Percentiles rank a stretch among this genome's conserved stretches.
These are phyloP conservation scores for Arizona elegans DNA, from an alignment of 2,113 vertebrate species.

Conservation along the genomic window DNA sequence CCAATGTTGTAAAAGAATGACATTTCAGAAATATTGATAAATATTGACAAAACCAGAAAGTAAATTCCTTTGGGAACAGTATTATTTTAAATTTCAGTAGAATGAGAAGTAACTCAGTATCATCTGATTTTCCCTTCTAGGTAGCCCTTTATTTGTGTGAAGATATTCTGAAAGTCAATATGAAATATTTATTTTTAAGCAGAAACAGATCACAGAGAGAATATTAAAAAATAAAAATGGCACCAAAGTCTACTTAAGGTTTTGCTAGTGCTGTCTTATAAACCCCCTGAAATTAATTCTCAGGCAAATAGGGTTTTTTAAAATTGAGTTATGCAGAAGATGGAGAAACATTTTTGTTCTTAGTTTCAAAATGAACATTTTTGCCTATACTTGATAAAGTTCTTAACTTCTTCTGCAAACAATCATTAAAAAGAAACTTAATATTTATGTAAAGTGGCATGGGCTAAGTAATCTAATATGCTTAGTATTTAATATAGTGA, in stretches of 20 bases:
- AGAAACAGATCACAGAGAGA: neutral
- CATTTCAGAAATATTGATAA: neutral
- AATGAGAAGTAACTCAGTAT: neutral
- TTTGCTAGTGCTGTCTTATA: slow-evolving; percentile 5
- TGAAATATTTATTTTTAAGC: neutral
- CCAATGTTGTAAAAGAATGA: neutral
- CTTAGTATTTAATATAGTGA: slow-evolving; percentile 23
- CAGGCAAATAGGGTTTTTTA: neutral
- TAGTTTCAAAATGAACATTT: slow-evolving; percentile 9
- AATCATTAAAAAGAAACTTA: slow-evolving; percentile 6
- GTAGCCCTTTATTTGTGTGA: neutral
- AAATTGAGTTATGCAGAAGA: neutral
- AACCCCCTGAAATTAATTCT: neutral
- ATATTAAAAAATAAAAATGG: neutral
- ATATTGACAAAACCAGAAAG: neutral
- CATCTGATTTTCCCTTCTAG: neutral
- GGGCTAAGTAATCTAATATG: neutral
- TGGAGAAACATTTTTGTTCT: neutral
- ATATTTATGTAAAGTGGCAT: neutral
- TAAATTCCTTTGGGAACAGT: neutral
- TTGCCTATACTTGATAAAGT: neutral
- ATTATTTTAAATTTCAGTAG: neutral
- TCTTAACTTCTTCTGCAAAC: slow-evolving; percentile 12
- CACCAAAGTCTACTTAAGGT: neutral
- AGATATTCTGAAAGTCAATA: neutral